Evolutionary conservation across 2,797 vertebrate species (phyloP).

Genomic region (Myripristis murdjan): DNA sequence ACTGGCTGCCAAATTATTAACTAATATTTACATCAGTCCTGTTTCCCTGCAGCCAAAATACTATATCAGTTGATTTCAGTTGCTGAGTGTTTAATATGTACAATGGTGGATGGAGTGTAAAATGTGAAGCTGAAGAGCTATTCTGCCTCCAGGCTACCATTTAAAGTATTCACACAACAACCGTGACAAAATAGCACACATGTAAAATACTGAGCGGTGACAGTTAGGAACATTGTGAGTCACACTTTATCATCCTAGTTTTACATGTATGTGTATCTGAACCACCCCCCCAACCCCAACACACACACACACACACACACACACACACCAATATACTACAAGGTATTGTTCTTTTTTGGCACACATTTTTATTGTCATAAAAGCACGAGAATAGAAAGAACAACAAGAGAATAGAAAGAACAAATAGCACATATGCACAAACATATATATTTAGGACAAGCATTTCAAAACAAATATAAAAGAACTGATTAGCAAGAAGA

Average conservation of each 20-base stretch:
- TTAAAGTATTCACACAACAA: neutral
- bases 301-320: too few species aligned
- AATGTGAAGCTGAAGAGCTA: constrained; percentile 1
- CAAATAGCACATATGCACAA: neutral
- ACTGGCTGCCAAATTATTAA: neutral
- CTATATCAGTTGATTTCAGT: neutral
- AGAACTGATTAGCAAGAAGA: too few species aligned
- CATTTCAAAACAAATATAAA: too few species aligned
- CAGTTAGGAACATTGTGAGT: neutral
- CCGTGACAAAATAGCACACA: neutral
- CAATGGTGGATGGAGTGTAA: neutral
- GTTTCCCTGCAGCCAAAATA: neutral
- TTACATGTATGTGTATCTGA: neutral
- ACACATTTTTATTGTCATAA: neutral
- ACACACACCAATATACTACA: neutral
- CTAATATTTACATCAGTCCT: neutral
- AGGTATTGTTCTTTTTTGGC: neutral
- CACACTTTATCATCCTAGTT: neutral
- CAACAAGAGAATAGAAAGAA: neutral
- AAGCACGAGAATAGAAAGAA: neutral
- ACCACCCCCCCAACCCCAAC: too few species aligned
- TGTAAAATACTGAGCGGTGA: neutral
- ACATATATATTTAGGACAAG: neutral
- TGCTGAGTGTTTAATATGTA: neutral
- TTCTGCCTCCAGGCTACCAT: neutral